Base-by-base conservation (phyloP, 1,140 invertebrate genomes). In the Drosophila simulans region DNA sequence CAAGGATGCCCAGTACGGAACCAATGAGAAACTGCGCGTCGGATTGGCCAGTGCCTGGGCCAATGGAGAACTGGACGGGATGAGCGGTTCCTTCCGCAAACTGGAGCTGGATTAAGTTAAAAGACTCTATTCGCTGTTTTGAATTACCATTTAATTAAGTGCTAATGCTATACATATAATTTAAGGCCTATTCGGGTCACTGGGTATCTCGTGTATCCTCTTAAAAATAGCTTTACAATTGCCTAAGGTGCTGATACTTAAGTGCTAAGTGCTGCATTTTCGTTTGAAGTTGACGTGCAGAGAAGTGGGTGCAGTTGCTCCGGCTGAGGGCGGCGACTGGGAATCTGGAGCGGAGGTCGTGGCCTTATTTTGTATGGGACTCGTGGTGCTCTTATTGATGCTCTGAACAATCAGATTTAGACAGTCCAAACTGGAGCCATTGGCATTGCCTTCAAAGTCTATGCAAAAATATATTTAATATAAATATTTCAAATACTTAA, bases 341-440 rank as follows among this genome's bases (percentile, higher is more conserved):
- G 76, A 55, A 52, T 63, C 34, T 49, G 64, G 27, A 5, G 75
- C 7, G n/a, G 20, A 52, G 34, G 77, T 42, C 25, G 55, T 42
- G 22, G 56, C 46, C 54, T 58, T 74, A 35, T 15, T 62, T 31
- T 71, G 63, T 46, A 57, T 45, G 17, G 77, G 60, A 51, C 39
- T 72, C 27, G 73, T 79, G 13, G 80, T 73, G 71, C 68, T 89
- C 58, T 82, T 92, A 62, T 93, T 94, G 63, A 95, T 95, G 85
- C 94, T 95, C 90, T 95, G 94, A n/a, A 95, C 94, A 68, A 95
- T 95, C 69, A 95, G 92, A 86, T 93, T 95, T 0, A 95, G 92
- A 45, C 94, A 95, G 74, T 95, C 94, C 72, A 95, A 81, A 62
- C 94, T 95, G 35, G 94, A 95, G 20, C 93, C 91, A 62, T 92